Base-by-base conservation (phyloP, 2,888 invertebrate species). In the Cantharis flavilabris region DNA sequence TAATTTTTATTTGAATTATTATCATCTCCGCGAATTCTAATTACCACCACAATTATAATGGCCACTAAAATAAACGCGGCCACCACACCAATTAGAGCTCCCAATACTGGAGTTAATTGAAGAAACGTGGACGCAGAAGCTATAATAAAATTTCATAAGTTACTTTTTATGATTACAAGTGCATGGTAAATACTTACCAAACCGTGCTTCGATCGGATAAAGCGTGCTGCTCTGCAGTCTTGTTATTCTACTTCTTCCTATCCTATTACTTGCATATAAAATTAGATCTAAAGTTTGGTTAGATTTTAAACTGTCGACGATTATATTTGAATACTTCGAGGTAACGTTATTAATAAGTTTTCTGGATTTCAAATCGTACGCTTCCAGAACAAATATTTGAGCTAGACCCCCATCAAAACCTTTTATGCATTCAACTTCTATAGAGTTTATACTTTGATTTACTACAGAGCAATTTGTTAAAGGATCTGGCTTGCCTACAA, bases 61-160 rank as follows among this genome's bases (percentile, higher is more conserved):
- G 94, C 92, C 5, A 95, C 93, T 70, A 96, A 91, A 83, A 96
- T 91, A 49, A 95, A 89, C 30, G 94, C 93, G 3, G 93, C 93
- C 30, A 96, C 93, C 69, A 95, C 92, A 9, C 96, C 96, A 26
- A 96, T 94, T 70, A 96, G 90, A 3, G 93, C 93, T 72, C 96
- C 95, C 72, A 97, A 90, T 5, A 97, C 91, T 0, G 97, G 96
- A 10, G 96, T 96, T 84, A 97, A 90, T 86, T 96, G 95, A 82
- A 96, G 94, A 83, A 94, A 92, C 73, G 95, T 94, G 63, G 95
- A 93, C 83, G 92, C 92, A 26, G 92, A 92, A 91, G 90, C 82
- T 70, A 87, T 87, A 88, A 85, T 49, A 49, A 49, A 49, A 49
- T 49, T 49, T 49, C 26, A 26, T 9, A 49, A 49, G 49, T 49